Conservation (phyloP, 2,797 vertebrate genomes). For the Sebastes hopkinsi region DNA sequence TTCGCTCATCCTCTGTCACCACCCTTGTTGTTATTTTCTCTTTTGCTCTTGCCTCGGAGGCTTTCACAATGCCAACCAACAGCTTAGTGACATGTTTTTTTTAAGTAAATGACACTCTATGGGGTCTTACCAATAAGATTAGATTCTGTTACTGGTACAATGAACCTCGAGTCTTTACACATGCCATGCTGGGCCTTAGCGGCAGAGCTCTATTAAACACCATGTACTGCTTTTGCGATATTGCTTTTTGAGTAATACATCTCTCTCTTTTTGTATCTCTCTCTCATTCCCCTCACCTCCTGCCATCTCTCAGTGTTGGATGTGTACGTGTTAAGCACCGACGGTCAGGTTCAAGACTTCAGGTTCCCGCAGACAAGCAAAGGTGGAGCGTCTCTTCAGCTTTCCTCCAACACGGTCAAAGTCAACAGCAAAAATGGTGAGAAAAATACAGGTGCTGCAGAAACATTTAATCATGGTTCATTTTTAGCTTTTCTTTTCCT, state of each 20-base stretch:
- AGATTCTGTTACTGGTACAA: conserved; percentile 51
- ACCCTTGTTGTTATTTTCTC: conserved; percentile 58
- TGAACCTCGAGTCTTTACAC: conserved; percentile 47
- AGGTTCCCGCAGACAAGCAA: conserved; percentile 94
- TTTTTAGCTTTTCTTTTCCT: background rate
- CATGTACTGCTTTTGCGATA: conserved; percentile 36
- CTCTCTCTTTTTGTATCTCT: background rate
- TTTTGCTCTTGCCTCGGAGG: conserved; percentile 47
- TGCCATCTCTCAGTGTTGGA: conserved; percentile 87
- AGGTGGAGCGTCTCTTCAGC: conserved; percentile 92
- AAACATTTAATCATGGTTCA: background rate
- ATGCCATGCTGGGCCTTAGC: conserved; percentile 26
- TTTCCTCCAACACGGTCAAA: conserved; percentile 97
- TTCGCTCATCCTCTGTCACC: conserved; percentile 55
- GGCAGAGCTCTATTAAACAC: conserved; percentile 40
- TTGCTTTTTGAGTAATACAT: conserved; percentile 28
- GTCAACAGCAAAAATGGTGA: conserved; percentile 98
- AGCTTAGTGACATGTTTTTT: conserved; percentile 53
- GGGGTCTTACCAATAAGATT: conserved; percentile 57
- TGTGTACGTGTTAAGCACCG: conserved; percentile 95
- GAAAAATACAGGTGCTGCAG: conserved; percentile 34
- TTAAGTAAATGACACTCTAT: conserved; percentile 64
- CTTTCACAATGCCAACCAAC: conserved; percentile 57
- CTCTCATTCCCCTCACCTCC: background rate
- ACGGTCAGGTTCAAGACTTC: conserved; percentile 97